Evolutionary conservation across 2,113 vertebrate genomes (phyloP), one percentile per base, ranked within the genome.

Genomic region (Phocoena sinus): DNA sequence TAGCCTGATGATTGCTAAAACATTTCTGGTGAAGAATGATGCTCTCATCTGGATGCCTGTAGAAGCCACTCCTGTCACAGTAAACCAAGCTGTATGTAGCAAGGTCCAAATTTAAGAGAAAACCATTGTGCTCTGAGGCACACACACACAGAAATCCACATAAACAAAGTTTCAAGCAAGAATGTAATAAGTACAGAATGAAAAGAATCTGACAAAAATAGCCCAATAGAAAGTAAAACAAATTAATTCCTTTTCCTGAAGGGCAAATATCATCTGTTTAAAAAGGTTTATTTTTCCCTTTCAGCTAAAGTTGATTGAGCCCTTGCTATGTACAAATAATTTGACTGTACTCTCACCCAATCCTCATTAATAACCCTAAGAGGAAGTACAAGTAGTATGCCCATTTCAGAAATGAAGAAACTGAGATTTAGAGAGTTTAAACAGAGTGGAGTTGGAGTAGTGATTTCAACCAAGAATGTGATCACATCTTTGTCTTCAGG

Each of bases 151-250:
- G 33, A 95, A 92, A 94, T 71, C 79, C 79, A 94, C 56, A 95
- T 74, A 83, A 94, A 88, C 80, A 77, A 85, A 81, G 56, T 91
- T 83, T 94, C 58, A 10, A 12, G 20, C 17, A 60, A 84, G 41
- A 83, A 94, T 90, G 33, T 83, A 97, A 93, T 76, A 73, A 96
- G 92, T 21, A 81, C 7, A 97, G 70, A 94, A 96, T 97, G 92
- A 97, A 96, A 96, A 97, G 95, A 97, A 96, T 97, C 89, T 97
- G 63, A 91, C 65, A 94, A 95, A 97, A 95, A 88, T 70, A 90
- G 44, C 68, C 94, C 62, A 87, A 90, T 13, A 95, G 83, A 96
- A 94, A 97, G 84, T 81, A 96, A 96, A 96, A 95, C 23, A 70
- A 97, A 94, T 95, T 91, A 96, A 97, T 95, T 95, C 94, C 58